Base-by-base conservation (phyloP, 2,113 vertebrate genomes). In the Takifugu bimaculatus region DNA sequence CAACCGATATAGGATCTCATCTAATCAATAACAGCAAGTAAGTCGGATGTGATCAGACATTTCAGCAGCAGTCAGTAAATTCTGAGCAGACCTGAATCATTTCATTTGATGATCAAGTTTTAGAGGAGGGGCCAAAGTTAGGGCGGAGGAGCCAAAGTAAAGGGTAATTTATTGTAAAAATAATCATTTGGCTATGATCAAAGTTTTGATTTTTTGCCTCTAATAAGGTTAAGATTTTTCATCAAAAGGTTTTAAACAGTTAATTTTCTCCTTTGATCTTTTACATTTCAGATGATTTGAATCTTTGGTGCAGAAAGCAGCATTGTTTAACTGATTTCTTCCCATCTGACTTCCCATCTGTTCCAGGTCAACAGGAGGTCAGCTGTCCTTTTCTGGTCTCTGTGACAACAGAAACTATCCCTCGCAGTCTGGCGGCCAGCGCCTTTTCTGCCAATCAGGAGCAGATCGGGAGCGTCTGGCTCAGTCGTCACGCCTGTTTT, bases 21-120 rank as follows among this genome's bases (percentile, higher is more conserved):
- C 85, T 76, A 74, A 84, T 85, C 55, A 84, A 72, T 47, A 87
- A 91, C 49, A 90, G 81, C 85, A 88, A 87, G 90, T 88, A 65
- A 77, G 80, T 13, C 7, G 13, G 3, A 9, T 20, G 2, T 6
- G 13, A 43, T 13, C 42, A 43, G 13, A 43, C 42, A 43, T 43
- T 12, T 43, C 12, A 20, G 20, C 20, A 20, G 20, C 20, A 20
- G 20, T 12, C 42, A 6, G 42, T 43, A 5, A 5, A 5, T 43
- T 6, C 42, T 43, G 42, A 43, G 42, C 42, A 43, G 20, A 20
- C 20, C 20, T 35, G 32, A 29, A 29, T 29, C 28, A 29, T 43
- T 43, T 43, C 5, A 45, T 45, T 3, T 45, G 43, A 14, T 45
- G 13, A 12, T 45, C 43, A 45, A 20, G 20, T 20, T 20, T 20